Conservation (phyloP, 2,113 vertebrate genomes). For the Xyliphius kryptos region DNA sequence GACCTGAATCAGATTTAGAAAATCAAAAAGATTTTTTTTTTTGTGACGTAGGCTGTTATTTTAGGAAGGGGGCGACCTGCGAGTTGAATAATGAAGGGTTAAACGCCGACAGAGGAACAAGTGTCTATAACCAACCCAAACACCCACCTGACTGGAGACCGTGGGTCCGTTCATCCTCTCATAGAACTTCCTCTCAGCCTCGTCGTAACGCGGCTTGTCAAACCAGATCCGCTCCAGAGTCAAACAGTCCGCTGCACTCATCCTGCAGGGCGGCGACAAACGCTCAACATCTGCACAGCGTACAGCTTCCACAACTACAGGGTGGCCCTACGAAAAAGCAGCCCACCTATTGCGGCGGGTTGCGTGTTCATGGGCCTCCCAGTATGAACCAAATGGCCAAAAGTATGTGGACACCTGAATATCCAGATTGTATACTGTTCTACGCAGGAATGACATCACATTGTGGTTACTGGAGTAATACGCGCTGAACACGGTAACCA, state of each 20-base stretch:
- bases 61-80: too few species aligned
- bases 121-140: too few species aligned
- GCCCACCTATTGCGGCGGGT: too few species aligned
- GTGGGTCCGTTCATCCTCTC: constrained; percentile 67
- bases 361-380: not conserved
- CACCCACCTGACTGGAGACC: constrained; percentile 48
- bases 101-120: too few species aligned
- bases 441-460: too few species aligned
- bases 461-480: too few species aligned
- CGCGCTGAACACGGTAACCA: too few species aligned
- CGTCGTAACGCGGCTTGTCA: constrained; percentile 85
- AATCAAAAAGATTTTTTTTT: too few species aligned
- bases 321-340: too few species aligned
- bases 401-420: constrained; percentile 30
- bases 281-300: not conserved
- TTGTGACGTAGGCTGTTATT: too few species aligned
- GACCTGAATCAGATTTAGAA: too few species aligned
- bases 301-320: not conserved
- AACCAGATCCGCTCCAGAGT: constrained; percentile 90
- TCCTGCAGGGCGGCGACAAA: constrained; percentile 58
- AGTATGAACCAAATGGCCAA: not conserved
- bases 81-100: too few species aligned
- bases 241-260: constrained; percentile 71
- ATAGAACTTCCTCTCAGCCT: constrained; percentile 81
- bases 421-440: not conserved